Evolutionary conservation across 2,888 invertebrate genomes (phyloP).

Genomic region (Alsophila aescularia): DNA sequence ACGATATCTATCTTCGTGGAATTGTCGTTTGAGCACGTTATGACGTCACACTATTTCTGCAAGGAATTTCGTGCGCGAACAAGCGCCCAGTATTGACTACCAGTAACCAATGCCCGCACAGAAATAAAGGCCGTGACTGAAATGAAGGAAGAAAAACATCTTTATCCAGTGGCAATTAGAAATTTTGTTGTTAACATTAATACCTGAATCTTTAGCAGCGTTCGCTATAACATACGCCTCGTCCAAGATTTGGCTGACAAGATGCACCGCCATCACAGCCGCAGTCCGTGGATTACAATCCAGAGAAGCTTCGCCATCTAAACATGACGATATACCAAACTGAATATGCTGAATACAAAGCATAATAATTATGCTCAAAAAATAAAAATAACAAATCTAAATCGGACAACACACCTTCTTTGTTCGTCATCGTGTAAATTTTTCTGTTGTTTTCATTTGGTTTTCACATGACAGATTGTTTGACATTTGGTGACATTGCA

Average conservation of each 20-base stretch:
- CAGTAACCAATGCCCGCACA: no score
- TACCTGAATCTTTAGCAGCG: constrained; percentile 65
- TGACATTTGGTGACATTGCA: background rate
- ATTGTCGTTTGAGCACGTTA: no score
- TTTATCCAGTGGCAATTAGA: no score
- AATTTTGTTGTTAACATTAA: no score
- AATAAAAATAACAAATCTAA: constrained; percentile 29
- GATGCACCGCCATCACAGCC: constrained; percentile 61
- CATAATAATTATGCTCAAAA: constrained; percentile 36
- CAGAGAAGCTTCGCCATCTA: constrained; percentile 41
- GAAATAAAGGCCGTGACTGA: no score
- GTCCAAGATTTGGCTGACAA: constrained; percentile 71
- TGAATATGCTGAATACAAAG: background rate
- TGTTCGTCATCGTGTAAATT: constrained; percentile 56
- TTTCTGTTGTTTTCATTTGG: constrained; percentile 9
- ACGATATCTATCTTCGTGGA: no score
- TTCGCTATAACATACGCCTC: constrained; percentile 70
- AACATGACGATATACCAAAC: constrained; percentile 12
- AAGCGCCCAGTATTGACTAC: no score
- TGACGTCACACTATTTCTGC: no score
- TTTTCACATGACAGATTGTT: constrained; percentile 9
- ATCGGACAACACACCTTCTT: constrained; percentile 53
- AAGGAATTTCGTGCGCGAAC: no score
- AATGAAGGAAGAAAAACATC: no score
- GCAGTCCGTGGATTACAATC: constrained; percentile 52